Evolutionary conservation across 2,888 invertebrate species (phyloP).

Genomic region (Dynastes hyllus): DNA sequence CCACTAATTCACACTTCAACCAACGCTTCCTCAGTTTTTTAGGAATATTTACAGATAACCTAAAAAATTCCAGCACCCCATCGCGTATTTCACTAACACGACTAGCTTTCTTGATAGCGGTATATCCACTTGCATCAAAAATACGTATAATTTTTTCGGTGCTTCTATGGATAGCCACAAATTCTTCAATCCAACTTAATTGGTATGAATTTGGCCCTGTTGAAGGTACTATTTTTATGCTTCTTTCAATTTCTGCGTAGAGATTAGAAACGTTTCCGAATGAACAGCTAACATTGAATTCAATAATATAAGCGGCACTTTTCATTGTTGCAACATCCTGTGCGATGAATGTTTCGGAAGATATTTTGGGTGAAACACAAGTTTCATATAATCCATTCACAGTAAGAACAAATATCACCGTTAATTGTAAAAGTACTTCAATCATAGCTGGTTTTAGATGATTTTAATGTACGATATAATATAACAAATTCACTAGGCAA

Average conservation of each 20-base stretch:
- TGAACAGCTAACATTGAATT: background rate
- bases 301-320: background rate
- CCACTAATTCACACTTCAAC: slow-evolving; percentile 13
- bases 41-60: background rate
- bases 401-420: background rate
- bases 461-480: background rate
- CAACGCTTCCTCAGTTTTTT: background rate
- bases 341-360: background rate
- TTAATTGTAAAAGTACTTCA: background rate
- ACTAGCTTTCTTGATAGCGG: background rate
- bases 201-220: background rate
- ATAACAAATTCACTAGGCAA: too few species aligned
- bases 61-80: background rate
- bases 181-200: slow-evolving; percentile 9
- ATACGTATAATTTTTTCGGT: background rate
- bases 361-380: background rate
- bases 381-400: background rate
- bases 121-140: background rate
- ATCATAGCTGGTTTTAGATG: background rate
- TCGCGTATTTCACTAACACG: background rate
- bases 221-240: background rate
- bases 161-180: background rate
- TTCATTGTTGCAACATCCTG: background rate
- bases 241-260: background rate
- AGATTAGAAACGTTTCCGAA: background rate